These are phyloP conservation scores for Ichneumon xanthorius DNA, from an alignment of 2,888 invertebrate genomes.

Conservation along the genomic window DNA sequence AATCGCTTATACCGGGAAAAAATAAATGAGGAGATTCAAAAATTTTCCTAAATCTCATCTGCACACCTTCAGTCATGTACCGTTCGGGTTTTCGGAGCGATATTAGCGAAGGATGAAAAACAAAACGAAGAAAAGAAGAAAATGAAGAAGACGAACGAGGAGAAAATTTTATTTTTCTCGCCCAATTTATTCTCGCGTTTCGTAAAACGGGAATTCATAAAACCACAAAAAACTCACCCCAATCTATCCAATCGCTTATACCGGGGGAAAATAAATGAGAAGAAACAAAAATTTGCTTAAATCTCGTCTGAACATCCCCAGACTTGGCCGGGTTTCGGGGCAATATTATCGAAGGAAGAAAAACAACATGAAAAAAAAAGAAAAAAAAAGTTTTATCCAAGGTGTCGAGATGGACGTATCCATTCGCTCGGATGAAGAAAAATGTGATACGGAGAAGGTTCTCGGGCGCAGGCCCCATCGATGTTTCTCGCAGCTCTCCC, in stretches of 20 bases:
- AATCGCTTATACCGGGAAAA: not conserved
- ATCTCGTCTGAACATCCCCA: not conserved
- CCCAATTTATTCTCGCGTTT: not conserved
- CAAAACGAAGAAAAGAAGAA: not conserved
- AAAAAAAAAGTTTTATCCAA: not conserved
- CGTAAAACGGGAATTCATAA: not conserved
- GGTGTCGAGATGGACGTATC: slow-evolving; percentile 41
- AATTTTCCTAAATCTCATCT: not conserved
- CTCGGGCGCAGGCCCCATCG: slow-evolving; percentile 38
- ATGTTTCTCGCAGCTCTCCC: slow-evolving; percentile 36
- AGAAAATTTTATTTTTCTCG: not conserved
- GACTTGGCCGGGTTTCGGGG: not conserved
- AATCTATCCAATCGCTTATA: not conserved
- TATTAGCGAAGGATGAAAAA: not conserved
- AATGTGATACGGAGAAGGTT: slow-evolving; percentile 28
- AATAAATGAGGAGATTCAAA: not conserved
- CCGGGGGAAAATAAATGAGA: not conserved
- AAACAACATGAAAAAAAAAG: not conserved
- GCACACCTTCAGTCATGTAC: not conserved
- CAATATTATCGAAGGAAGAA: not conserved
- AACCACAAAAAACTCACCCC: not conserved
- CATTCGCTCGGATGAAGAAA: slow-evolving; percentile 42
- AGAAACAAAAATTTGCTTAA: no score
- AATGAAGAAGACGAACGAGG: not conserved
- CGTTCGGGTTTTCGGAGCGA: not conserved